Conservation (phyloP, 2,113 vertebrate genomes). For the Psittacula cyanocephala region DNA sequence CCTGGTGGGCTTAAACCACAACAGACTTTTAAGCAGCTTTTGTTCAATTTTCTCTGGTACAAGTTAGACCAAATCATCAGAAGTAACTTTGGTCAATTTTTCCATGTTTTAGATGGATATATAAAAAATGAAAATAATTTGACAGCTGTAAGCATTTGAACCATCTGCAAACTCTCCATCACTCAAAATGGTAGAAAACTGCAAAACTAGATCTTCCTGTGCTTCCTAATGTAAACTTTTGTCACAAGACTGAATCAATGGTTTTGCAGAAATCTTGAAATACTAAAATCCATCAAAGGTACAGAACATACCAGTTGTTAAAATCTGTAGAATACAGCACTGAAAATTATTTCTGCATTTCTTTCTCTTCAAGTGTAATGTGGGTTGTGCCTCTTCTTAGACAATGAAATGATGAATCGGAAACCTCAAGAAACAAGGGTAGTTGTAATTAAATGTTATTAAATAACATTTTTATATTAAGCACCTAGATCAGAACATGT, state of each 20-base stretch:
- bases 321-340: background rate
- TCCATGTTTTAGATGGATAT: background rate
- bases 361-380: background rate
- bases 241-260: background rate
- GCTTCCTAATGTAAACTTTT: background rate
- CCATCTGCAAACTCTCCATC: background rate
- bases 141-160: background rate
- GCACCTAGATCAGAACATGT: background rate
- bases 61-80: background rate
- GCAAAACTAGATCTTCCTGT: background rate
- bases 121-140: background rate
- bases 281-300: background rate
- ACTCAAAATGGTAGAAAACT: background rate
- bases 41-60: background rate
- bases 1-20: background rate
- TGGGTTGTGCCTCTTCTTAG: background rate
- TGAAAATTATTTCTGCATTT: background rate
- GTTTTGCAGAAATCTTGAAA: background rate
- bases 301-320: background rate
- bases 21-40: background rate
- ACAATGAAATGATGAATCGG: background rate
- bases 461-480: background rate
- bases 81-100: background rate
- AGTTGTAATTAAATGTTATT: background rate
- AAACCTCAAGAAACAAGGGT: background rate